These are phyloP conservation scores for Sparus aurata DNA, from an alignment of 2,797 vertebrate genomes.

Conservation along the genomic window DNA sequence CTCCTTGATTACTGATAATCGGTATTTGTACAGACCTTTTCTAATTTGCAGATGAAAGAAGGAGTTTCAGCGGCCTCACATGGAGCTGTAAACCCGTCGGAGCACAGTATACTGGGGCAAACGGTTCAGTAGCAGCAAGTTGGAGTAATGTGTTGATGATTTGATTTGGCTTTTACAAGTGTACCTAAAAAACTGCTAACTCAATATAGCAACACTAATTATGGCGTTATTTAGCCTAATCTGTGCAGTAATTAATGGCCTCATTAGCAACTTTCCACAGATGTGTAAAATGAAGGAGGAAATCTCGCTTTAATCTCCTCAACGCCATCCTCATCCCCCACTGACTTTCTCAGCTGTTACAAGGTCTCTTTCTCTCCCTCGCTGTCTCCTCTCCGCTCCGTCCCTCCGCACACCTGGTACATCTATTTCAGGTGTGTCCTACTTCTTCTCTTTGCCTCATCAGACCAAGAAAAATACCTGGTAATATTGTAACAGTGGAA, in stretches of 20 bases:
- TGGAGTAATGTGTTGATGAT: too few species aligned
- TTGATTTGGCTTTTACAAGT: neutral
- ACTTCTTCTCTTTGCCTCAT: constrained; percentile 65
- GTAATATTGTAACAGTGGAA: constrained; percentile 30
- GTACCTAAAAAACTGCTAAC: neutral
- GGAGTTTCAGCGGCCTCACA: too few species aligned
- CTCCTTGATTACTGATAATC: too few species aligned
- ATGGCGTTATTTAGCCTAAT: constrained; percentile 3
- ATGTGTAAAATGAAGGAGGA: constrained; percentile 8
- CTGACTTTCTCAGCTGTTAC: constrained; percentile 28
- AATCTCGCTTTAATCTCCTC: neutral
- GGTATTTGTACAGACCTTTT: too few species aligned
- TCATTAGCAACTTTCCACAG: constrained; percentile 34
- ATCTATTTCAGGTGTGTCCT: constrained; percentile 85
- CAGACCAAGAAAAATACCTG: constrained; percentile 31
- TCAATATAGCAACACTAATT: neutral
- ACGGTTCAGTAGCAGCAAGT: too few species aligned
- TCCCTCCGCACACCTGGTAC: constrained; percentile 71
- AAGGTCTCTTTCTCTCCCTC: constrained; percentile 1
- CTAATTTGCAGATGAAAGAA: too few species aligned
- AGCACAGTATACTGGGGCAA: too few species aligned
- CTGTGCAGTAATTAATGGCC: constrained; percentile 14
- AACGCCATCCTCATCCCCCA: neutral
- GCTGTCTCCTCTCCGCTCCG: constrained; percentile 8
- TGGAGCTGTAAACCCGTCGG: too few species aligned